Conservation (phyloP, 1,140 invertebrate genomes). For the Heliconius hewitsoni region DNA sequence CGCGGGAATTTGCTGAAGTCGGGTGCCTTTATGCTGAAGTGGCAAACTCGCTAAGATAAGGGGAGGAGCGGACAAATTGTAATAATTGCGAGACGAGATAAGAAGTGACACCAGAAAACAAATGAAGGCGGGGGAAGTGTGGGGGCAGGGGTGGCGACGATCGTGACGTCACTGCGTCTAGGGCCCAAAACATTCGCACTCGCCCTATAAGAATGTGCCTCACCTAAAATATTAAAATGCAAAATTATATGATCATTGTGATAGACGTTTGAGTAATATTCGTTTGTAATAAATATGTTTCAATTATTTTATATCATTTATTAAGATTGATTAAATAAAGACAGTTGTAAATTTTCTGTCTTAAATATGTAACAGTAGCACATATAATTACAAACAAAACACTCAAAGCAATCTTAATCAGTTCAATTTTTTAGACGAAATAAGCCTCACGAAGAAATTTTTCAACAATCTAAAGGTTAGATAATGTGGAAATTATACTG, state of each 20-base stretch:
- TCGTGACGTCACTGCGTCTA: constrained; percentile 59
- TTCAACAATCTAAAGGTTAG: constrained; percentile 43
- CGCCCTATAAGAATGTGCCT: constrained; percentile 40
- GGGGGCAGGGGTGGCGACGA: constrained; percentile 45
- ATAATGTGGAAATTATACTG: constrained; percentile 69
- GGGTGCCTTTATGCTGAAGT: constrained; percentile 74
- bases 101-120: constrained; percentile 80
- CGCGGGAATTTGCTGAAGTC: constrained; percentile 75
- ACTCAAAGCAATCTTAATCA: neutral
- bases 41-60: constrained; percentile 77
- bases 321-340: too few species aligned
- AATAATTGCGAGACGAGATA: constrained; percentile 80
- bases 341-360: too few species aligned
- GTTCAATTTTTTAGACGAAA: neutral
- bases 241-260: neutral
- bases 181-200: constrained; percentile 41
- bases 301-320: too few species aligned
- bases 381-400: too few species aligned
- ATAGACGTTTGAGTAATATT: neutral
- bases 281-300: too few species aligned
- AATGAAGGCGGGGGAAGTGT: constrained; percentile 68
- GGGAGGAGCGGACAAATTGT: constrained; percentile 80
- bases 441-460: neutral
- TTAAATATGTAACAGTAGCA: neutral
- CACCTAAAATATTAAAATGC: constrained; percentile 9